Evolutionary conservation across 2,888 invertebrate species (phyloP).

Genomic region (Coelogynopora nodosa): DNA sequence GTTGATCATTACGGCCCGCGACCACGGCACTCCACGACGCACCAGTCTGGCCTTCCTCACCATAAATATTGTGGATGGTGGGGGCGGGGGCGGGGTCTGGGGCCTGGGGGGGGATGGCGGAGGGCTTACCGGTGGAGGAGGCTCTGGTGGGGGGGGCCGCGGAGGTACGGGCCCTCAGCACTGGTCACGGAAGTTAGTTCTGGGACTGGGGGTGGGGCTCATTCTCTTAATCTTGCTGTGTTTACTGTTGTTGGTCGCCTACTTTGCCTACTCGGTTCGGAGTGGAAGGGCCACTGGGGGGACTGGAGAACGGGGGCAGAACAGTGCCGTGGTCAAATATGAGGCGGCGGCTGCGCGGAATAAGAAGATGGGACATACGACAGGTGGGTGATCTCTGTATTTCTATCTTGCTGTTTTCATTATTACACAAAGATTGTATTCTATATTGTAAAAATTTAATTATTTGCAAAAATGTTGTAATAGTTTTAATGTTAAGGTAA

Average conservation of each 20-base stretch:
- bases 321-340: not conserved
- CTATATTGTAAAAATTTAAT: too few relatives aligned
- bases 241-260: conserved; percentile 11
- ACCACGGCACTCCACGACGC: not conserved
- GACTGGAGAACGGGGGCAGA: not conserved
- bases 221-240: conserved; percentile 30
- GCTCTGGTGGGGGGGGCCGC: not conserved
- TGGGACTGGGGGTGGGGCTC: conserved; percentile 29
- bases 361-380: not conserved
- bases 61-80: not conserved
- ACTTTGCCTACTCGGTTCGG: not conserved
- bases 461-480: too few relatives aligned
- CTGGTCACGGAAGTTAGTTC: not conserved
- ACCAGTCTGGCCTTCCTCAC: not conserved
- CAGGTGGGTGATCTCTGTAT: too few relatives aligned
- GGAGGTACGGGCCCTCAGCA: not conserved
- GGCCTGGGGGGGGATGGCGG: not conserved
- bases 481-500: too few relatives aligned
- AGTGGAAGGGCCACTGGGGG: not conserved
- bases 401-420: too few relatives aligned
- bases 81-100: not conserved
- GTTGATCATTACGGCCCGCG: not conserved
- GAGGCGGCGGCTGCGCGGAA: not conserved
- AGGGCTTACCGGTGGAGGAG: not conserved
- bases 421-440: too few relatives aligned